These are phyloP conservation scores for Crotalus helleri DNA, from an alignment of 2,113 vertebrate species.

Conservation along the genomic window DNA sequence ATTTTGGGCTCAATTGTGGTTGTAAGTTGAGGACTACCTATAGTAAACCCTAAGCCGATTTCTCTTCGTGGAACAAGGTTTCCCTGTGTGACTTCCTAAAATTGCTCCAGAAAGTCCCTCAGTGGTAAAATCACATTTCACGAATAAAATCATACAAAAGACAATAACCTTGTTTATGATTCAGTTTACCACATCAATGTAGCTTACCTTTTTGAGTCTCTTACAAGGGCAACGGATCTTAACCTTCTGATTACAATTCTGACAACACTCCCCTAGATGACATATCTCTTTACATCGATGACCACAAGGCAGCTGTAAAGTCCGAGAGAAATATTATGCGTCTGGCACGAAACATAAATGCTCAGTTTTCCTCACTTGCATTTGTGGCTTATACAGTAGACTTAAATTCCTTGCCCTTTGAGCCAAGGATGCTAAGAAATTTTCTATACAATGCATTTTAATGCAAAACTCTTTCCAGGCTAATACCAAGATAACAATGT, in stretches of 20 bases:
- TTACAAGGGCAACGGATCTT: constrained; percentile 90
- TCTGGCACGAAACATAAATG: background rate
- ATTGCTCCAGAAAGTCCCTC: background rate
- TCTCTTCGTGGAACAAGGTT: background rate
- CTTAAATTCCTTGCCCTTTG: background rate
- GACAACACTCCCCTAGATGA: constrained; percentile 81
- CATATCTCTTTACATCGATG: constrained; percentile 91
- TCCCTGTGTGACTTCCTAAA: background rate
- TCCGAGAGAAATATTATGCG: background rate
- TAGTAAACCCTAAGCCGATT: background rate
- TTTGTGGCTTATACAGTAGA: background rate
- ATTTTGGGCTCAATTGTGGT: background rate
- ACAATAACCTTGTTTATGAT: background rate
- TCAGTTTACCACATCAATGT: background rate
- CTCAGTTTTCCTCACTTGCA: background rate
- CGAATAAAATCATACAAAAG: background rate
- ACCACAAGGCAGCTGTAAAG: constrained; percentile 82
- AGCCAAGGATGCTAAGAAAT: background rate
- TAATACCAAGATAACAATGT: background rate
- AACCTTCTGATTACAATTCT: constrained; percentile 87
- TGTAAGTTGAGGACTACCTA: background rate
- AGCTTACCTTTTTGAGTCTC: constrained; percentile 89
- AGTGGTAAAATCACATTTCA: background rate
- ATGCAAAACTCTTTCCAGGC: background rate
- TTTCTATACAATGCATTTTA: background rate